A percentile compares a stretch with the other conserved stretches of the same genome.
phyloP scores from a whole-genome alignment of 2,888 invertebrate species.

The Apotomis turbidana region DNA sequence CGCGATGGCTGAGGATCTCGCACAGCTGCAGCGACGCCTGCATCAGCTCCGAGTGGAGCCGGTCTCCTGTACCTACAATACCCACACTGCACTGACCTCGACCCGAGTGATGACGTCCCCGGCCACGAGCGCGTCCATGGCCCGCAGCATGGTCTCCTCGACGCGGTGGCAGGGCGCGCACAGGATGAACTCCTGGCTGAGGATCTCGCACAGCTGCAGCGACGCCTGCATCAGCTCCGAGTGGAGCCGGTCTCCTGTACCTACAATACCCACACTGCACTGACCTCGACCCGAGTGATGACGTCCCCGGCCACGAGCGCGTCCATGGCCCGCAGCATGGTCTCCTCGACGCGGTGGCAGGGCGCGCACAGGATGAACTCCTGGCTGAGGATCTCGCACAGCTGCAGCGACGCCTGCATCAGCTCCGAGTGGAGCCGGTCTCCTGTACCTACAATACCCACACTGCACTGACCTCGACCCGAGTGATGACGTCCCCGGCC shows the following conservation, averaged over 20 bases:
- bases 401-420: slow-evolving; percentile 68
- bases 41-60: slow-evolving; percentile 85
- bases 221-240: too few species aligned
- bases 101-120: slow-evolving; percentile 74
- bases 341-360: slow-evolving; percentile 88
- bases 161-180: slow-evolving; percentile 92
- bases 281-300: slow-evolving; percentile 60
- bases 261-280: too few species aligned
- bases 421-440: too few species aligned
- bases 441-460: too few species aligned
- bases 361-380: slow-evolving; percentile 96
- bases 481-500: slow-evolving; percentile 71
- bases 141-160: slow-evolving; percentile 82
- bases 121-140: slow-evolving; percentile 85
- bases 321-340: slow-evolving; percentile 85
- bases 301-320: slow-evolving; percentile 81
- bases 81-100: slow-evolving; percentile 63
- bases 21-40: slow-evolving; percentile 88
- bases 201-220: slow-evolving; percentile 87
- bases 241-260: too few species aligned
- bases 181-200: slow-evolving; percentile 95
- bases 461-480: slow-evolving; percentile 51
- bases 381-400: slow-evolving; percentile 90
- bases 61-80: slow-evolving; percentile 48
- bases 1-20: slow-evolving; percentile 90